Conservation (phyloP, 2,797 vertebrate species). For the Oreonectes daqikongensis region DNA sequence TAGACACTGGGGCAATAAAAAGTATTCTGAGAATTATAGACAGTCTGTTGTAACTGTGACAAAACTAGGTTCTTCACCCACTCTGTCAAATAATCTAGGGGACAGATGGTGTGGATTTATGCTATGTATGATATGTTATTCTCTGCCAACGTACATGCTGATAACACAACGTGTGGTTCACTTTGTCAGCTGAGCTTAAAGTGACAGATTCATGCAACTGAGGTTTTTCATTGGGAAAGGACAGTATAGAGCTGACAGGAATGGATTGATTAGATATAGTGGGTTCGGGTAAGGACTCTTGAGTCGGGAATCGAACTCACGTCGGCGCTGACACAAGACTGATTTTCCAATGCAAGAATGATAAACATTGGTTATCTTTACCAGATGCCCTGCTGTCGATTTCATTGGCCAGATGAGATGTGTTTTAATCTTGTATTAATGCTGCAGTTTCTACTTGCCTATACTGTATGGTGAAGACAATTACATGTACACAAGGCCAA, state of each 20-base stretch:
- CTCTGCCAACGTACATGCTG: neutral
- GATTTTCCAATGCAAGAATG: no score
- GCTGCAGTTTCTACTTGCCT: neutral
- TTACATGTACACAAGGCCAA: neutral
- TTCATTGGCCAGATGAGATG: neutral
- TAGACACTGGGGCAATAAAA: neutral
- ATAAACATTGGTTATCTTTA: neutral
- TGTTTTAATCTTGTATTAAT: neutral
- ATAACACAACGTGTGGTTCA: neutral
- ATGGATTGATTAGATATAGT: no score
- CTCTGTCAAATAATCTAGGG: constrained; percentile 17
- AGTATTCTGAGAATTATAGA: neutral
- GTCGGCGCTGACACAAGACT: no score
- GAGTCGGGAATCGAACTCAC: no score
- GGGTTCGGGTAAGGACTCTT: no score
- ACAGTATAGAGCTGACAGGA: no score
- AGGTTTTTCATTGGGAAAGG: no score
- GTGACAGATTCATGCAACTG: constrained; percentile 3
- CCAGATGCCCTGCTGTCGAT: neutral
- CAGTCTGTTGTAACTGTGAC: constrained; percentile 22
- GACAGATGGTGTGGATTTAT: constrained; percentile 37
- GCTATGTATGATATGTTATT: neutral
- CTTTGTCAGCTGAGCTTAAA: neutral
- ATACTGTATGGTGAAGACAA: neutral
- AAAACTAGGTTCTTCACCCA: constrained; percentile 12